These are phyloP conservation scores for Phragmatobia fuliginosa DNA, from an alignment of 2,888 invertebrate genomes.

Conservation along the genomic window DNA sequence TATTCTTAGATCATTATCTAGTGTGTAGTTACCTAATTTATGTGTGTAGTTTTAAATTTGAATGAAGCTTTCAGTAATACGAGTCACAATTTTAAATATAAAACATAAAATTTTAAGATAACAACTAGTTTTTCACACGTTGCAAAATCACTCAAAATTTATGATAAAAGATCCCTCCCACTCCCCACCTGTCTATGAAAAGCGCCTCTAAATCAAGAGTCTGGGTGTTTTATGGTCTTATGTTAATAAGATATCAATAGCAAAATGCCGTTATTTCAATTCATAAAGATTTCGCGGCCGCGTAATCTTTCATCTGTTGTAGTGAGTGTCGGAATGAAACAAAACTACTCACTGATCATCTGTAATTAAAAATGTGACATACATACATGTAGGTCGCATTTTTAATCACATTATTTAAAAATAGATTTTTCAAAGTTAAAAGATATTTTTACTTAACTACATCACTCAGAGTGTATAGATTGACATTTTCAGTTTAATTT, in stretches of 20 bases:
- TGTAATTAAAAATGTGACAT: background rate
- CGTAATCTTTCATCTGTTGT: conserved; percentile 32
- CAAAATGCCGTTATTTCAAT: conserved; percentile 74
- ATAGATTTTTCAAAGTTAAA: too few relatives aligned
- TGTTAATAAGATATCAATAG: conserved; percentile 76
- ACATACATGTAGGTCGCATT: conserved; percentile 23
- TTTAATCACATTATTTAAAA: too few relatives aligned
- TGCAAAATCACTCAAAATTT: background rate
- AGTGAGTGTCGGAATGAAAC: background rate
- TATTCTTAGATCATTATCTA: too few relatives aligned
- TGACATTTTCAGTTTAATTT: conserved; percentile 11
- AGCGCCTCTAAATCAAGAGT: conserved; percentile 51
- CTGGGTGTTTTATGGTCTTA: conserved; percentile 69
- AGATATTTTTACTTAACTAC: too few relatives aligned
- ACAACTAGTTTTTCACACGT: background rate
- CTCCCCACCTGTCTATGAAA: conserved; percentile 34
- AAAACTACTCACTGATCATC: background rate
- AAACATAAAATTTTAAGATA: background rate
- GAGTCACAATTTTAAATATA: background rate
- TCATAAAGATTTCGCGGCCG: conserved; percentile 66
- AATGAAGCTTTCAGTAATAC: background rate
- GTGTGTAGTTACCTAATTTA: too few relatives aligned
- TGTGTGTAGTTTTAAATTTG: background rate
- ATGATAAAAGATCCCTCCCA: conserved; percentile 7
- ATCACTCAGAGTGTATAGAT: too few relatives aligned